These are phyloP conservation scores for Drosophila pseudoananassae DNA, from an alignment of 1,140 invertebrate genomes.

Conservation along the genomic window DNA sequence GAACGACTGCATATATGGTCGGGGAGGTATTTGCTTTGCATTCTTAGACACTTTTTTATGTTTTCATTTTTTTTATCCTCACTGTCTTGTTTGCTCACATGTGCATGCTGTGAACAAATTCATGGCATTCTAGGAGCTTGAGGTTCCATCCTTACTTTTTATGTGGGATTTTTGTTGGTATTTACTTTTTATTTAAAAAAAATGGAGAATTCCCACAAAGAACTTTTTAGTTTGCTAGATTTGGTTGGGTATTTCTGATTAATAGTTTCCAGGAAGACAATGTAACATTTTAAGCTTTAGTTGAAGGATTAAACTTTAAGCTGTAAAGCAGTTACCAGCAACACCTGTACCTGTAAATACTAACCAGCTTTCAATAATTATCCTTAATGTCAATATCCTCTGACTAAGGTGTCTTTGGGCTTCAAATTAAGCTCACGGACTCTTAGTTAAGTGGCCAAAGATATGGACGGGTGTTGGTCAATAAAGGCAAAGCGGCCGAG, in stretches of 20 bases:
- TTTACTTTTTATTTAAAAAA: conserved; percentile 13
- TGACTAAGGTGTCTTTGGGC: conserved; percentile 8
- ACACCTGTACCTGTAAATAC: not conserved
- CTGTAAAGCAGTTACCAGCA: not conserved
- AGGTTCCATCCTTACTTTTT: conserved; percentile 13
- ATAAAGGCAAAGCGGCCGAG: conserved; percentile 38
- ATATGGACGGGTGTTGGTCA: conserved; percentile 26
- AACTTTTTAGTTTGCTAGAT: conserved; percentile 56
- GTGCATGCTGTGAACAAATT: conserved; percentile 49
- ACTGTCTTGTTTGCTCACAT: conserved; percentile 29
- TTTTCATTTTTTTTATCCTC: not conserved
- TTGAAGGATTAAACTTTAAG: not conserved
- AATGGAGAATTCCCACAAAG: conserved; percentile 75
- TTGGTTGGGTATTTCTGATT: conserved; percentile 49
- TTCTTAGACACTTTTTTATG: conserved; percentile 26
- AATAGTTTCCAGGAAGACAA: conserved; percentile 30
- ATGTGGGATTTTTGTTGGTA: conserved; percentile 7
- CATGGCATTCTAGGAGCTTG: conserved; percentile 53
- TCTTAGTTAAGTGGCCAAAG: not conserved
- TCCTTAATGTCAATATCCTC: conserved; percentile 52
- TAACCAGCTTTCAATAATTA: not conserved
- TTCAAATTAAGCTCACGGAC: conserved; percentile 11
- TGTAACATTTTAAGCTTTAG: not conserved
- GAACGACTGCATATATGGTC: conserved; percentile 45
- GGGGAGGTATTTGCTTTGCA: conserved; percentile 51